phyloP scores from a whole-genome alignment of 2,797 vertebrate species.

The Molossus molossus region DNA sequence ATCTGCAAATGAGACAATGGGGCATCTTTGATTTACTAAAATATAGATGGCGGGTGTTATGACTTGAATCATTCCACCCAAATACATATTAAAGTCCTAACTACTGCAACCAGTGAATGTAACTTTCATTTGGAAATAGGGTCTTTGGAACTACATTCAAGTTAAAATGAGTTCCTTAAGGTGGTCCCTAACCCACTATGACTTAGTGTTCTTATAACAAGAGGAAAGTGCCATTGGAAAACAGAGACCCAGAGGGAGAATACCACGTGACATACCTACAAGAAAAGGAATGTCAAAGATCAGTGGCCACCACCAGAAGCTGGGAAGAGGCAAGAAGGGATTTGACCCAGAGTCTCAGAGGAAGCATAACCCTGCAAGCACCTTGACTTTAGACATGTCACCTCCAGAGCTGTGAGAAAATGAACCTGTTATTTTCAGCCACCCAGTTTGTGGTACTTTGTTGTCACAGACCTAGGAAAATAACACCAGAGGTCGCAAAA shows the following conservation, averaged over 20 bases:
- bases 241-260: background rate
- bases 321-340: background rate
- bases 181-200: background rate
- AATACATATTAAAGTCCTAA: background rate
- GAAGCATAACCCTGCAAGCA: accelerated
- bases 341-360: background rate
- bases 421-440: background rate
- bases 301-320: background rate
- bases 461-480: background rate
- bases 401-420: background rate
- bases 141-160: background rate
- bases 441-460: background rate
- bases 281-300: background rate
- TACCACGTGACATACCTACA: accelerated
- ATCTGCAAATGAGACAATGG: background rate
- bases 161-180: background rate
- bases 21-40: background rate
- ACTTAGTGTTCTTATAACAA: background rate
- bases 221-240: background rate
- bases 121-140: background rate
- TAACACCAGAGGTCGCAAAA: background rate
- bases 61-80: background rate
- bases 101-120: background rate
- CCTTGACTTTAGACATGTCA: background rate
- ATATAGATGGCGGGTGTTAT: background rate